phyloP scores from a whole-genome alignment of 1,140 invertebrate species.

The Prorops nasuta region DNA sequence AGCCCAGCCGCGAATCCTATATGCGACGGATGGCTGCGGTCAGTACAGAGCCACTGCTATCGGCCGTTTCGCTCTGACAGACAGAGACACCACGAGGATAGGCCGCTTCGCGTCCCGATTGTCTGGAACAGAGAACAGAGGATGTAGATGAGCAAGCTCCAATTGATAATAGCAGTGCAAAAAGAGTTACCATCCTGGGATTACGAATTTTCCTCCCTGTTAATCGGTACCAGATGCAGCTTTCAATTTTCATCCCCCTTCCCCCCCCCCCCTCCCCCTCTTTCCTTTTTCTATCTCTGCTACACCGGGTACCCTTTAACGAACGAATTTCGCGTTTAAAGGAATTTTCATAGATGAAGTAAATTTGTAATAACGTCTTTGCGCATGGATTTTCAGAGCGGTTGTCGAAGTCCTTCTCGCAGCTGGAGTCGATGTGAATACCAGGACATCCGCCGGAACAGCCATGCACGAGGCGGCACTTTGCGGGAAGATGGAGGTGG shows the following conservation, averaged over 20 bases:
- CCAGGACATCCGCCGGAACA: slow-evolving; percentile 82
- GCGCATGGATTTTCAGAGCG: slow-evolving; percentile 61
- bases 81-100: slow-evolving; percentile 20
- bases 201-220: too few species aligned
- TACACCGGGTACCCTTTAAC: too few species aligned
- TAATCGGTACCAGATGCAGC: too few species aligned
- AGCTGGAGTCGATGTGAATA: slow-evolving; percentile 87
- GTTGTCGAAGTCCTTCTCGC: slow-evolving; percentile 81
- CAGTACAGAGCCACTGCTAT: slow-evolving; percentile 16
- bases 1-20: slow-evolving; percentile 35
- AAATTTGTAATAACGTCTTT: slow-evolving; percentile 10
- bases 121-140: slow-evolving; percentile 6
- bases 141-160: slow-evolving; percentile 9
- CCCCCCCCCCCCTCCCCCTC: too few species aligned
- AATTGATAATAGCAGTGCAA: background rate
- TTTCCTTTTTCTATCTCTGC: too few species aligned
- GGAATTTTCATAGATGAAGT: background rate
- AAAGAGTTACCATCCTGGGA: too few species aligned
- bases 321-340: too few species aligned
- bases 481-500: slow-evolving; percentile 90
- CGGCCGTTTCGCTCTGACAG: slow-evolving; percentile 7
- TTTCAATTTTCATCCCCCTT: too few species aligned
- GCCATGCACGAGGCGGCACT: slow-evolving; percentile 93
- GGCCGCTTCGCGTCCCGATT: slow-evolving; percentile 19
- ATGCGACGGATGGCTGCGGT: slow-evolving; percentile 44